A percentile compares a stretch with the other conserved stretches of the same genome.
Conservation (phyloP, 2,113 vertebrate genomes). For the Ailuropoda melanoleuca region DNA sequence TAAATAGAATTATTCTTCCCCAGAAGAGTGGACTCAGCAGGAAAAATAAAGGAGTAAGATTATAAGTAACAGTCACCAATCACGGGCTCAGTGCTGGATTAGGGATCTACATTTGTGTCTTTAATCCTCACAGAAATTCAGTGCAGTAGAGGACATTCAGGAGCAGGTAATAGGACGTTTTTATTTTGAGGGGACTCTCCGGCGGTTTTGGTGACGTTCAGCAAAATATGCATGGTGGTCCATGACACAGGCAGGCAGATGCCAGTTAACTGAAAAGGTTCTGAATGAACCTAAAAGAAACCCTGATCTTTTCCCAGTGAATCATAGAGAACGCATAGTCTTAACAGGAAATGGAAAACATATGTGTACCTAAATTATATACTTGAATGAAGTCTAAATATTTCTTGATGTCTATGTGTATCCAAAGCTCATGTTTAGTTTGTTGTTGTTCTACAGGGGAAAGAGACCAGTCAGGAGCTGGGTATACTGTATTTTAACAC, state of each 20-base stretch:
- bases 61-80: neutral
- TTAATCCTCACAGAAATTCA: neutral
- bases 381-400: neutral
- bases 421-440: neutral
- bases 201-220: neutral
- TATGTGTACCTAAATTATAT: neutral
- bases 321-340: neutral
- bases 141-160: neutral
- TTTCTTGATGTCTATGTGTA: neutral
- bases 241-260: fast-evolving
- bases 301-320: neutral
- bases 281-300: neutral
- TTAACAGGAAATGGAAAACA: neutral
- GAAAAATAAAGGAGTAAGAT: neutral
- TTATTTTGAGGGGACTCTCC: neutral
- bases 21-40: neutral
- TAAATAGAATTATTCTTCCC: neutral
- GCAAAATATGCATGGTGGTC: neutral
- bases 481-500: neutral
- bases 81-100: neutral
- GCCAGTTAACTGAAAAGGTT: neutral
- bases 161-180: neutral
- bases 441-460: neutral
- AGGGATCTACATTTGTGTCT: neutral
- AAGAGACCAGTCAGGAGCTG: neutral